Percentiles rank a stretch among this genome's conserved stretches.
Conservation (phyloP, 2,797 vertebrate species). For the Alauda arvensis region DNA sequence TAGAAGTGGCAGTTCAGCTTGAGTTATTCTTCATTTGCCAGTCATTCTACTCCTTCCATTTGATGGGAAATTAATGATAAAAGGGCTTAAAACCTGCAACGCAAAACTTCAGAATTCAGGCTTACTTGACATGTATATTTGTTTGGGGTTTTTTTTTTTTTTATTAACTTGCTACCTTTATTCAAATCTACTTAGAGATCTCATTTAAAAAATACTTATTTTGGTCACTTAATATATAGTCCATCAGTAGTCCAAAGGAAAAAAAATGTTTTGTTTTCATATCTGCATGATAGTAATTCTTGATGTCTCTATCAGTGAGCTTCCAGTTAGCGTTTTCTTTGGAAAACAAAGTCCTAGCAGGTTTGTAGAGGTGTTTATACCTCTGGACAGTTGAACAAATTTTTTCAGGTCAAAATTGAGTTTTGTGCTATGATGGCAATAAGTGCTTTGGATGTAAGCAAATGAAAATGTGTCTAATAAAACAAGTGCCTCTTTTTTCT, state of each 20-base stretch:
- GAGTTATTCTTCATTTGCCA: slow-evolving; percentile 31
- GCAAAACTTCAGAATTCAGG: neutral
- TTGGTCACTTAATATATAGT: neutral
- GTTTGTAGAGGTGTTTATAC: neutral
- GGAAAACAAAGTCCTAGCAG: neutral
- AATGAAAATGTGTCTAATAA: neutral
- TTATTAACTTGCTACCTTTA: neutral
- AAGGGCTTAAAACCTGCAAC: slow-evolving; percentile 4
- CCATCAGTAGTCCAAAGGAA: neutral
- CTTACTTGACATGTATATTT: neutral
- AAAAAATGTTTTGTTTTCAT: neutral
- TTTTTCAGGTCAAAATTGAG: neutral
- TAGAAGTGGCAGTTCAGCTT: slow-evolving; percentile 47
- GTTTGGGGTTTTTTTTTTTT: neutral
- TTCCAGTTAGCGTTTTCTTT: neutral
- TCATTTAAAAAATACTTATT: neutral
- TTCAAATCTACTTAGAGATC: neutral
- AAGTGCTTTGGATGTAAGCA: neutral
- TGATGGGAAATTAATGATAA: slow-evolving; percentile 10
- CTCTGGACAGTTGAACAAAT: neutral
- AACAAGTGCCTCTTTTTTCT: neutral
- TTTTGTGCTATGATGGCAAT: neutral
- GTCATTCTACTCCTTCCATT: slow-evolving; percentile 14
- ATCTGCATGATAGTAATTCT: neutral
- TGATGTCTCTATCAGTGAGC: neutral